A percentile compares a stretch with the other conserved stretches of the same genome.
Evolutionary conservation across 2,888 invertebrate genomes (phyloP).

Genomic region (Druceiella hillmani): DNA sequence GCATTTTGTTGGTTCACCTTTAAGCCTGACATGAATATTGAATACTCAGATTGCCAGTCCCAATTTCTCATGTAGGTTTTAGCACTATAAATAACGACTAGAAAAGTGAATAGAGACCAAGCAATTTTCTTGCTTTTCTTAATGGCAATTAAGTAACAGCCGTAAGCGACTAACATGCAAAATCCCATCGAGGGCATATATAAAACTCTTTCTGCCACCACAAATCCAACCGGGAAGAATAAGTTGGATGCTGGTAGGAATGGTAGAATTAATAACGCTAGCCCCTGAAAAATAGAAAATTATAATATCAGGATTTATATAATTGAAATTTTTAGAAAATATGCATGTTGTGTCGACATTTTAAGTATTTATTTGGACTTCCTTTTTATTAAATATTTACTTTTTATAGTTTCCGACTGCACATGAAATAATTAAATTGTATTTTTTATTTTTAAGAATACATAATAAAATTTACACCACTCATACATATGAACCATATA

Average conservation of each 20-base stretch:
- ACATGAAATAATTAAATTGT: no score
- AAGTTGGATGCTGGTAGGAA: constrained; percentile 95
- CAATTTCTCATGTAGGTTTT: constrained; percentile 86
- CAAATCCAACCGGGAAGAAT: constrained; percentile 97
- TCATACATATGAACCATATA: no score
- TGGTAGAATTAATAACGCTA: constrained; percentile 83
- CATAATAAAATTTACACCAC: no score
- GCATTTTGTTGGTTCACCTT: constrained; percentile 75
- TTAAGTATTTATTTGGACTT: no score
- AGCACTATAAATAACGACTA: constrained; percentile 72
- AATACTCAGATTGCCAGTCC: constrained; percentile 92
- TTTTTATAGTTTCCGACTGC: no score
- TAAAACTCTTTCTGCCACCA: constrained; percentile 90
- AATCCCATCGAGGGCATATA: constrained; percentile 98
- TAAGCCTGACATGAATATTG: constrained; percentile 89
- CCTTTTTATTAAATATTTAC: no score
- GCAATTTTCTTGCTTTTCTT: constrained; percentile 61
- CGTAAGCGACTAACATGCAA: constrained; percentile 87
- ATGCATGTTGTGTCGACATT: no score
- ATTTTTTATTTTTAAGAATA: no score
- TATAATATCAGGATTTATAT: no score
- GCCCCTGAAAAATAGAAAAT: constrained; percentile 71
- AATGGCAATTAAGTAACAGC: constrained; percentile 66
- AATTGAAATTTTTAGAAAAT: no score
- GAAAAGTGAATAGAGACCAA: constrained; percentile 57